Evolutionary conservation across 1,140 invertebrate species (phyloP).

Genomic region (Tetranychus urticae): DNA sequence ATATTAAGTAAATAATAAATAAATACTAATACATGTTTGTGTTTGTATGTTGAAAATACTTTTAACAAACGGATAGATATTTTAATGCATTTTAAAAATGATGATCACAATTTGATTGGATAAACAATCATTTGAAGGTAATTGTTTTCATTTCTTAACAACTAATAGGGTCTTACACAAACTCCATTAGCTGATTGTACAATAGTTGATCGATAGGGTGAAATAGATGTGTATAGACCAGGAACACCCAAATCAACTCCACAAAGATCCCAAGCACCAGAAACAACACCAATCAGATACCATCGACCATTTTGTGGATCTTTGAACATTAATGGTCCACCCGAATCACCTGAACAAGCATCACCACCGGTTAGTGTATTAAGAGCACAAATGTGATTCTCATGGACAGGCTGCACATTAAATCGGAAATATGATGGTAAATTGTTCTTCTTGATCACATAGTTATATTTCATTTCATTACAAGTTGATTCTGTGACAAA

Average conservation of each 20-base stretch:
- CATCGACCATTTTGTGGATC: background rate
- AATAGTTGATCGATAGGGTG: too few relatives aligned
- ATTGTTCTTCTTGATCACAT: background rate
- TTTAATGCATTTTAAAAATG: too few relatives aligned
- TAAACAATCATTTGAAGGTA: too few relatives aligned
- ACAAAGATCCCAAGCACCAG: background rate
- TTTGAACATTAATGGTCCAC: background rate
- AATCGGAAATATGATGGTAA: background rate
- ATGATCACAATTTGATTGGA: too few relatives aligned
- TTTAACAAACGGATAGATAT: too few relatives aligned
- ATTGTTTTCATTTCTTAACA: too few relatives aligned
- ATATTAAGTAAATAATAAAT: too few relatives aligned
- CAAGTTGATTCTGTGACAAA: background rate
- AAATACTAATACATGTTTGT: too few relatives aligned
- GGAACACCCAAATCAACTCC: background rate
- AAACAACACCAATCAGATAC: background rate
- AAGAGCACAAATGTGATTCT: background rate
- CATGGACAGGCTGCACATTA: background rate
- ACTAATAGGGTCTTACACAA: too few relatives aligned
- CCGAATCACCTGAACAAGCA: background rate
- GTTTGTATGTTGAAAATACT: too few relatives aligned
- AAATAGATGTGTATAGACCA: background rate
- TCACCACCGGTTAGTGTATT: background rate
- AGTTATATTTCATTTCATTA: background rate
- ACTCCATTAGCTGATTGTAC: too few relatives aligned